Evolutionary conservation across 2,888 invertebrate genomes (phyloP), one percentile per base, ranked within the genome.

Genomic region (Hirtodrosophila histrioides): DNA sequence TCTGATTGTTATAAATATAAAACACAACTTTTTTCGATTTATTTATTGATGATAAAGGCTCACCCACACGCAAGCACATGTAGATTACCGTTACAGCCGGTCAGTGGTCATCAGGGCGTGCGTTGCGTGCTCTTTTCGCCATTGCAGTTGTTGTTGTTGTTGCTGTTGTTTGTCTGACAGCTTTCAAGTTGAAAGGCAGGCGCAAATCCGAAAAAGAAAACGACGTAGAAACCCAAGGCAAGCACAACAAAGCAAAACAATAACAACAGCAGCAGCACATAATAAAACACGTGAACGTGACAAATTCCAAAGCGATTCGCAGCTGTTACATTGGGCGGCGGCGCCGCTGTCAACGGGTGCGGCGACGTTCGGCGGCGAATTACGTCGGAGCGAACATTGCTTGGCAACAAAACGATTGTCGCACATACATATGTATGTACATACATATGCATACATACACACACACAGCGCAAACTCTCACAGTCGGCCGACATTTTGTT

Each of bases 231-330:
- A 69, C 63, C 60, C 82, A 84, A 84, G 75, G 67, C 76, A 67
- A 62, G 41, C 39, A 44, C 56, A 62, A 62, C 11, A 63, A 45
- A 65, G 50, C 54, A 70, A 40, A 62, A 45, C 66, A 60, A 55
- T 11, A 49, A 48, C 41, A 63, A 54, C 46, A 51, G 54, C 49
- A 48, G 39, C 67, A 63, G 72, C 69, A 82, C 69, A 79, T 51
- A 88, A 75, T 70, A 77, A 81, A 79, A 88, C 88, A 88, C 88
- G 88, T 88, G 88, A 88, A 88, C 89, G 89, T 88, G 88, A 88
- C 89, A 80, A 89, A 87, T 87, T 83, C 83, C 88, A 86, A 79
- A 85, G 71, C 69, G 50, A 79, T 50, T 62, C 57, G 66, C 70
- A 66, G 78, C 69, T 73, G 66, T 78, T 74, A 73, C 74, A 82